Percentiles rank a stretch among this genome's conserved stretches.
Conservation (phyloP, 2,113 vertebrate species). For the Bubo bubo region DNA sequence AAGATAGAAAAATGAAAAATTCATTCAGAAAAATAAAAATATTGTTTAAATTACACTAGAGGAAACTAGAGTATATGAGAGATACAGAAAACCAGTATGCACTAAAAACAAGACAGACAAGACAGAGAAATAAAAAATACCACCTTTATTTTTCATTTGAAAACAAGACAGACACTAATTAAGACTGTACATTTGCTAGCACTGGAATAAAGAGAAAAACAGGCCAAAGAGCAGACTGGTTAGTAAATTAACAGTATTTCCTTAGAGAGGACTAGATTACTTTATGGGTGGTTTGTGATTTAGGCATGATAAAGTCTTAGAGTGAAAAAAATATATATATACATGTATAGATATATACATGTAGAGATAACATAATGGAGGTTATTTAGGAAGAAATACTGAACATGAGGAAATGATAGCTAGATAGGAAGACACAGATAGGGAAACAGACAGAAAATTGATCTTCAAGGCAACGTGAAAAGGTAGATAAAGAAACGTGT, state of each 20-base stretch:
- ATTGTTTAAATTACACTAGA: neutral
- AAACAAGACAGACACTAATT: neutral
- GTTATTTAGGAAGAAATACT: neutral
- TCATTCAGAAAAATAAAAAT: neutral
- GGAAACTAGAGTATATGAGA: neutral
- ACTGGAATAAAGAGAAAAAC: neutral
- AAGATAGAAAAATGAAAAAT: neutral
- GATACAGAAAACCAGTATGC: neutral
- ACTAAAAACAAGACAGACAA: neutral
- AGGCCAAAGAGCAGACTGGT: neutral
- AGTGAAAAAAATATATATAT: neutral
- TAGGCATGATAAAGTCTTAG: neutral
- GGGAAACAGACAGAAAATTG: neutral
- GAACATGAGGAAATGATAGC: neutral
- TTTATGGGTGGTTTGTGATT: neutral
- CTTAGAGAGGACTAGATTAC: neutral
- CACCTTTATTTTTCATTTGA: neutral
- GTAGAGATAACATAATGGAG: neutral
- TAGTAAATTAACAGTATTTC: neutral
- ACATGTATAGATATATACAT: neutral
- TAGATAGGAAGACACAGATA: neutral
- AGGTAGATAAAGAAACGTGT: neutral
- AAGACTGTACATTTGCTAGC: neutral
- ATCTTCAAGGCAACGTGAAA: constrained; percentile 1
- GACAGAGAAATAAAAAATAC: neutral